Percentiles rank a stretch among this genome's conserved stretches.
Evolutionary conservation across 92 coral and sea anemone genomes (phyloP).

Genomic region (Montipora capitata): DNA sequence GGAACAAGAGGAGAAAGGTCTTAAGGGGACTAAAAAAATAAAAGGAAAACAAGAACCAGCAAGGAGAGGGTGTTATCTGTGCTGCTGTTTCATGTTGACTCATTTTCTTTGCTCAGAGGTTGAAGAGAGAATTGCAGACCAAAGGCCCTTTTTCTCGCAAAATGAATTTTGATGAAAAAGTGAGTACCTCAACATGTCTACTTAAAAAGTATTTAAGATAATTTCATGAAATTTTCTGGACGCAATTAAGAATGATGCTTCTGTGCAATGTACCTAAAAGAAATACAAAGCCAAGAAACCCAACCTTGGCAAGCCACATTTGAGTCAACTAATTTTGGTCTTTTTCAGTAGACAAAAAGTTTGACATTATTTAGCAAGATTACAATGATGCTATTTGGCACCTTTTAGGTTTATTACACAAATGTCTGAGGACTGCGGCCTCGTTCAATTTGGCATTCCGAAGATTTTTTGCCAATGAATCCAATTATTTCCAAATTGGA

Average conservation of each 20-base stretch:
- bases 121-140: neutral
- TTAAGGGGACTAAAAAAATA: slow-evolving; percentile 71
- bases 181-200: neutral
- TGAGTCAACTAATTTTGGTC: too few species aligned
- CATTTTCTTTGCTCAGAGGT: neutral
- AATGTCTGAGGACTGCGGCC: too few species aligned
- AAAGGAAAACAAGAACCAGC: slow-evolving; percentile 54
- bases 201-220: neutral
- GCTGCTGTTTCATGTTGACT: slow-evolving; percentile 60
- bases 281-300: too few species aligned
- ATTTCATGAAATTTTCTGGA: slow-evolving; percentile 5
- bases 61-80: slow-evolving; percentile 72
- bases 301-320: too few species aligned
- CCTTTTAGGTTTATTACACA: too few species aligned
- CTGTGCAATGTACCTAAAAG: neutral
- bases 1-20: slow-evolving; percentile 73
- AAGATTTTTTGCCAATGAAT: too few species aligned
- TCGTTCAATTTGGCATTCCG: too few species aligned
- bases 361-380: too few species aligned
- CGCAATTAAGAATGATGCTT: neutral
- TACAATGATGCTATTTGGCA: too few species aligned
- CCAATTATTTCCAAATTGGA: too few species aligned
- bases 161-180: slow-evolving; percentile 1
- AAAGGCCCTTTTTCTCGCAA: neutral
- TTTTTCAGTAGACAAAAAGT: too few species aligned